Conservation (phyloP, 2,888 invertebrate species). For the Melipona beecheii region DNA sequence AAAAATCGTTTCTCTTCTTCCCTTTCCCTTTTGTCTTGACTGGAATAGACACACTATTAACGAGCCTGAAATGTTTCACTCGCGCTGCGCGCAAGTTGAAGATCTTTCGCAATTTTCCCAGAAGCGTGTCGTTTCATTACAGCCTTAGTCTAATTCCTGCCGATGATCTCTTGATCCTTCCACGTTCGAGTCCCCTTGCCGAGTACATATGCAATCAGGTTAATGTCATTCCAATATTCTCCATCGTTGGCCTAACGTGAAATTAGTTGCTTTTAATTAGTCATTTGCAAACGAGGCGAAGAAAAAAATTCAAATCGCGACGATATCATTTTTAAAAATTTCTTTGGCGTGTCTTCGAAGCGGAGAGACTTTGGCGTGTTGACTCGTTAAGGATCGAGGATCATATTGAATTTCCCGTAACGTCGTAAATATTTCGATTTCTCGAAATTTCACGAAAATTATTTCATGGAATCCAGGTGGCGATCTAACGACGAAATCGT, state of each 20-base stretch:
- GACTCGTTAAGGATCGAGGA: too few species aligned
- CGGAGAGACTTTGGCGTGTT: too few species aligned
- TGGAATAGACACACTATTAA: neutral
- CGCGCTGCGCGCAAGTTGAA: neutral
- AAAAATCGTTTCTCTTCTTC: too few species aligned
- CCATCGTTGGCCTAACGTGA: neutral
- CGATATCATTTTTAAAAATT: too few species aligned
- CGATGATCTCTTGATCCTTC: neutral
- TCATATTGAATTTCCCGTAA: too few species aligned
- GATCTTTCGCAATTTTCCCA: conserved; percentile 6
- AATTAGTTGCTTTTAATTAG: neutral
- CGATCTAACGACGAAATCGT: too few species aligned
- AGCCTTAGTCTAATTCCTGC: neutral
- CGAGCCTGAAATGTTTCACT: neutral
- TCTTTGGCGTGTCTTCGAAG: too few species aligned
- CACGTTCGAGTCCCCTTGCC: neutral
- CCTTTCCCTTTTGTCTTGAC: neutral
- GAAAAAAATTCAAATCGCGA: too few species aligned
- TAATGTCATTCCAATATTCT: neutral
- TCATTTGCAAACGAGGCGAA: neutral
- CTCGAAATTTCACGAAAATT: too few species aligned
- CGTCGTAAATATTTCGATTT: too few species aligned
- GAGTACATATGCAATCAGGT: neutral
- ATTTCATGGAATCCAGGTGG: too few species aligned
- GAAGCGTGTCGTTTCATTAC: conserved; percentile 8